Base-by-base conservation (phyloP, 2,113 vertebrate species). In the Centropus bengalensis region DNA sequence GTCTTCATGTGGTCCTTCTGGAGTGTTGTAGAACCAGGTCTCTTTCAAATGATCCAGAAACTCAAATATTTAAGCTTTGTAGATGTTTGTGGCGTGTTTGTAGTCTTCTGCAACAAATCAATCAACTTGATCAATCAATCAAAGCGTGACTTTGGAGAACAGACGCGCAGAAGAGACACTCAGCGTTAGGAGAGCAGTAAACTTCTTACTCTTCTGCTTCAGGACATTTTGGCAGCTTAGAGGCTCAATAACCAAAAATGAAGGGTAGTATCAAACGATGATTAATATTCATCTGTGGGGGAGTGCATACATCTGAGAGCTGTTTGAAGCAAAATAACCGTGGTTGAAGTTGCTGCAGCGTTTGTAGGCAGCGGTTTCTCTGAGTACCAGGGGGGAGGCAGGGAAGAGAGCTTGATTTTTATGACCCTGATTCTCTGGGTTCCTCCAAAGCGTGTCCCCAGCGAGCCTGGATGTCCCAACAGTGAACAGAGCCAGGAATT, bases 361-460 rank as follows among this genome's bases (percentile, higher is more conserved):
- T 63, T 47, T 63, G 42, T 42, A 78, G 28, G 77, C 69, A 85
- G 42, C 74, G 76, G 42, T 47, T 77, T 82, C 73, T 42, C 42
- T 1, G 1, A 28, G 56, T 33, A 55, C 47, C 5, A 12, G 2
- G 8, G 5, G 6, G 14, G 11, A 7, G 28, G 21, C 27, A 54
- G 16, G 20, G 22, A 5, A 22, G 5, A 51, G 24, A 44, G 19
- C 5, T 62, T 45, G 28, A 20, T 60, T 80, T 80, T 38, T 28
- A 3, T 28, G 45, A 89, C 33, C 21, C 28, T 28, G 58, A 7
- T 52, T 67, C 47, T 21, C 36, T 33, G 26, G 28, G 21, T 23
- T 33, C 28, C 76, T 60, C 30, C 9, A 45, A 36, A 59, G 52
- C 56, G 2, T 3, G 6, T 80, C 71, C 30, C 9, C 60, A n/a